Percentiles rank a stretch among this genome's conserved stretches.
Conservation (phyloP, 1,140 invertebrate genomes). For the Physella acuta region DNA sequence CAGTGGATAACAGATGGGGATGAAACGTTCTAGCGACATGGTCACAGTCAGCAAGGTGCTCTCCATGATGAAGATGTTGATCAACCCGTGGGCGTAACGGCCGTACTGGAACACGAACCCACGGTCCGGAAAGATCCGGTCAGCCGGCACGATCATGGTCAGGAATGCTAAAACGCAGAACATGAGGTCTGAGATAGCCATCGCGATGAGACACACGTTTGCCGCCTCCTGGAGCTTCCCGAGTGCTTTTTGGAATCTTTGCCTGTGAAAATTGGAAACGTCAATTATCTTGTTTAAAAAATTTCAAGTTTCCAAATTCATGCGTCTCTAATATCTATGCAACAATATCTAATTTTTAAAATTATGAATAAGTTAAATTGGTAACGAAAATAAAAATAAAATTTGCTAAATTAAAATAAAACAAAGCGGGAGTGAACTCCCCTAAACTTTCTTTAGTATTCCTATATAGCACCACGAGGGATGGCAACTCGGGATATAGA, state of each 20-base stretch:
- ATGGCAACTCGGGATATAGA: no score
- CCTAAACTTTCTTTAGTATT: no score
- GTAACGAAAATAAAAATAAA: not conserved
- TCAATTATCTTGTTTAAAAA: not conserved
- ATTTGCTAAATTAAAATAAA: not conserved
- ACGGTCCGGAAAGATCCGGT: constrained; percentile 33
- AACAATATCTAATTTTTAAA: not conserved
- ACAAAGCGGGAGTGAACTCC: no score
- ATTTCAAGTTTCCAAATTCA: not conserved
- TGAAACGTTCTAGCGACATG: constrained; percentile 56
- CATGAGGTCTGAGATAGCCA: constrained; percentile 51
- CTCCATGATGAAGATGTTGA: constrained; percentile 57
- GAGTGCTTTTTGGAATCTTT: constrained; percentile 49
- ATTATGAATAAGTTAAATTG: not conserved
- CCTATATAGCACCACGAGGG: no score
- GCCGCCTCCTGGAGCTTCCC: constrained; percentile 48
- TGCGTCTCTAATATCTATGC: not conserved
- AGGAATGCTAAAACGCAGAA: constrained; percentile 55
- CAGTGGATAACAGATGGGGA: constrained; percentile 56
- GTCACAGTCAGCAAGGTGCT: constrained; percentile 58
- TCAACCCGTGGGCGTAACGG: constrained; percentile 48
- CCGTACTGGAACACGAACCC: constrained; percentile 49
- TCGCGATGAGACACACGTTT: constrained; percentile 49
- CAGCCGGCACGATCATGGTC: constrained; percentile 48
- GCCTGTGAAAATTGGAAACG: not conserved